Base-by-base conservation (phyloP, 2,888 invertebrate genomes). In the Prosapia bicincta region DNA sequence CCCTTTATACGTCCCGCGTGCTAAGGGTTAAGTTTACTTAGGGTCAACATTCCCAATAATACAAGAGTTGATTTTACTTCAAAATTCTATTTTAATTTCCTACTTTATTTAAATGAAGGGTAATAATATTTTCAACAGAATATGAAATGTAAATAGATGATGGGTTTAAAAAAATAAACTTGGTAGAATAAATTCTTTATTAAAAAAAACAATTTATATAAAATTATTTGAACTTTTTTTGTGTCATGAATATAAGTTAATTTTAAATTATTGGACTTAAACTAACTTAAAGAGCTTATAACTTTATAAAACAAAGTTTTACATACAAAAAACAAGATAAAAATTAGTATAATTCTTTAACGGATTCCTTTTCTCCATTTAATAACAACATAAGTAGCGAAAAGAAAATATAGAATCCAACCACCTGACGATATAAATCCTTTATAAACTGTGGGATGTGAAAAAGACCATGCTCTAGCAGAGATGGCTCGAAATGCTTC, bases 401-500 rank as follows among this genome's bases (percentile, higher is more conserved):
- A 82, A 74, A 90, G 81, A 3, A 91, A 88, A 69, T 88, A 85
- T 0, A 85, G 78, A 25, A 90, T 91, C 94, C 94, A 95, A 0
- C 85, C 87, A 0, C 88, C 10, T 26, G 90, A 88, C 0, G 92
- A 88, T 0, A 92, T 83, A 81, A 94, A 92, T 0, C 96, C 96
- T 73, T 86, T 87, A 84, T 92, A 92, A 10, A 96, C 94, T 23
- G 90, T 87, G 0, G 89, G 86, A 76, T 94, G 88, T 0, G 87
- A 84, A 43, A 95, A 85, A 0, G 89, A 84, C 86, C 91, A 91
- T 0, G 95, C 96, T 83, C 93, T 92, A 77, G 91, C 91, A 81
- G 94, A 87, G 74, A 96, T 88, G 80, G 90, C 91, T 78, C 96
- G 86, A 72, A 96, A 87, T 0, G 95, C 91, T 78, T 90, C 89